Percentiles rank a stretch among this genome's conserved stretches.
phyloP scores from a whole-genome alignment of 1,140 invertebrate genomes.

The Sogatella furcifera region DNA sequence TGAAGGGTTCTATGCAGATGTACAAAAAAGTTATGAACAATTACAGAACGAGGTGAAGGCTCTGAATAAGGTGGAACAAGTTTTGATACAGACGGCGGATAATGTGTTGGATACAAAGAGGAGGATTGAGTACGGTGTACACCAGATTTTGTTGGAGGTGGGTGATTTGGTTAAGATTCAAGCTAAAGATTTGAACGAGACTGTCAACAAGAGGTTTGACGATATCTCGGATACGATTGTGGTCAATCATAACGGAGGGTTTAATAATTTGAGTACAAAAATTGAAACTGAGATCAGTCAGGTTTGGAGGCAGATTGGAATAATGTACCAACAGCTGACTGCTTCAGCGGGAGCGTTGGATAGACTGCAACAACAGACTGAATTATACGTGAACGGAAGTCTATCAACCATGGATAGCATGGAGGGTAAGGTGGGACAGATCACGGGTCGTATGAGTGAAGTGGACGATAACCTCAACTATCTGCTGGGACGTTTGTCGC shows the following conservation, averaged over 20 bases:
- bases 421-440: conserved; percentile 61
- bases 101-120: conserved; percentile 74
- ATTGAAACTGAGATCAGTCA: conserved; percentile 74
- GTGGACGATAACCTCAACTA: conserved; percentile 79
- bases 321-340: conserved; percentile 75
- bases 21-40: conserved; percentile 33
- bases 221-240: conserved; percentile 55
- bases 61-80: conserved; percentile 62
- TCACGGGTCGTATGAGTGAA: conserved; percentile 67
- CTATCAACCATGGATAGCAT: conserved; percentile 66
- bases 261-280: conserved; percentile 62
- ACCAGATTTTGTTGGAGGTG: conserved; percentile 74
- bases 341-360: conserved; percentile 61
- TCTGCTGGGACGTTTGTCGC: conserved; percentile 61
- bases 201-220: conserved; percentile 57
- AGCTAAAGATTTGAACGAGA: conserved; percentile 50
- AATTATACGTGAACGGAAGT: conserved; percentile 71
- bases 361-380: conserved; percentile 64
- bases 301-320: conserved; percentile 35
- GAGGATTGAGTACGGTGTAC: conserved; percentile 70
- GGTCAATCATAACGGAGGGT: conserved; percentile 57
- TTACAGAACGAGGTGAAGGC: conserved; percentile 23
- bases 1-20: conserved; percentile 16
- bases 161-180: conserved; percentile 54
- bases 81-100: conserved; percentile 74